These are phyloP conservation scores for Otolemur garnettii DNA, from an alignment of 2,113 vertebrate species.

Conservation along the genomic window DNA sequence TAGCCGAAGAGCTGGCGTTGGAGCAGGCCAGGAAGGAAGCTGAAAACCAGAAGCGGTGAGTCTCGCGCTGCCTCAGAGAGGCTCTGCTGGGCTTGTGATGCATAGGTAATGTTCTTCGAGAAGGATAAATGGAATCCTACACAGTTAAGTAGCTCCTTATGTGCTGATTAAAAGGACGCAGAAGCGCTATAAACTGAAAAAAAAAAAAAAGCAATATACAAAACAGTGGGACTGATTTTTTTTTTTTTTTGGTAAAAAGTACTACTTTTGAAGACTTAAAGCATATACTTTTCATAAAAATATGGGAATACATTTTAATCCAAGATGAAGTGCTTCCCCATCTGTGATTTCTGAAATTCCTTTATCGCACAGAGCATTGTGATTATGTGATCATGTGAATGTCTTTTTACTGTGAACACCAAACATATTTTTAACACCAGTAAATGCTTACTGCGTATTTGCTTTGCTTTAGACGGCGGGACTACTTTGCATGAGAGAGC, in stretches of 20 bases:
- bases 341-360: constrained; percentile 63
- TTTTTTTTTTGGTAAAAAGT: neutral
- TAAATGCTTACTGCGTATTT: neutral
- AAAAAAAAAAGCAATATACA: neutral
- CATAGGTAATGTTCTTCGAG: neutral
- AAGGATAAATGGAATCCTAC: neutral
- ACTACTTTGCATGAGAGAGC: constrained; percentile 5
- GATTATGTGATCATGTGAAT: neutral
- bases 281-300: constrained; percentile 66
- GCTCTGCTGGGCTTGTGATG: neutral
- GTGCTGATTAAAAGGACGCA: neutral
- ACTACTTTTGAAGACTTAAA: constrained; percentile 64
- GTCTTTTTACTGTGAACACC: neutral
- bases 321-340: constrained; percentile 47
- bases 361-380: neutral
- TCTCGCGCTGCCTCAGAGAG: neutral
- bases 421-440: neutral
- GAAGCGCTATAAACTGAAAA: neutral
- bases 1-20: constrained; percentile 89
- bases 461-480: neutral
- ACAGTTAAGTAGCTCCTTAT: neutral
- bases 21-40: constrained; percentile 89
- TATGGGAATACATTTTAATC: constrained; percentile 43
- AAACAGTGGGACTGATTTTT: neutral
- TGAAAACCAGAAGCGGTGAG: constrained; percentile 89